Evolutionary conservation across 1,140 invertebrate species (phyloP).

Genomic region (Apolygus lucorum): DNA sequence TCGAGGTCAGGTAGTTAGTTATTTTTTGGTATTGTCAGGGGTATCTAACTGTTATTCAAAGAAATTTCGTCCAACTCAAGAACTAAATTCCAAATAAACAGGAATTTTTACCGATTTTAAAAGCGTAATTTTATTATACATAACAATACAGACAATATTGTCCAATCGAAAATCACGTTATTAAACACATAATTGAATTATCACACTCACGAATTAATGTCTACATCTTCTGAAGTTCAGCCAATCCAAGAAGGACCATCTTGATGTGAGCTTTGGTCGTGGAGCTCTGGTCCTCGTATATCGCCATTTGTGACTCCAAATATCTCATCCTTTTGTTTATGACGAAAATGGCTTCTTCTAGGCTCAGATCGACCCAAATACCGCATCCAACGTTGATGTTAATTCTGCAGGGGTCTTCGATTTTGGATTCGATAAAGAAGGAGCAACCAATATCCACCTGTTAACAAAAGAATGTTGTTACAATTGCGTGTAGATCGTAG

Average conservation of each 20-base stretch:
- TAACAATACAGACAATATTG: no score
- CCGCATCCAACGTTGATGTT: conserved; percentile 66
- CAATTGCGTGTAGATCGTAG: no score
- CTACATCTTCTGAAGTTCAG: conserved; percentile 41
- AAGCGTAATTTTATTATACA: no score
- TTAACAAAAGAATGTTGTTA: neutral
- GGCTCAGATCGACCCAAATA: conserved; percentile 61
- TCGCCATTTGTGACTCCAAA: conserved; percentile 51
- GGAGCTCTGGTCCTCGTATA: conserved; percentile 54
- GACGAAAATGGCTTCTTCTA: conserved; percentile 59
- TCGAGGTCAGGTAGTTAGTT: no score
- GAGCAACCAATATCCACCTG: conserved; percentile 63
- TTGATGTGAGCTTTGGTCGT: conserved; percentile 72
- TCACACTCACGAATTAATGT: no score
- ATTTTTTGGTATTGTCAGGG: no score
- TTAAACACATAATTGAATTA: no score
- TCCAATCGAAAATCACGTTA: no score
- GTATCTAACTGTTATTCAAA: no score
- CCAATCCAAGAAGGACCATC: conserved; percentile 56
- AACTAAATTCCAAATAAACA: no score
- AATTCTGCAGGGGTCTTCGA: conserved; percentile 56
- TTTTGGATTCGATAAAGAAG: conserved; percentile 61
- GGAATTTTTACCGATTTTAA: no score
- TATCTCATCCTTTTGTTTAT: conserved; percentile 58
- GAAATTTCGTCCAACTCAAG: no score